Evolutionary conservation across 2,888 invertebrate species (phyloP), one percentile per base, ranked within the genome.

Genomic region (Cataglyphis rosenhaueri): DNA sequence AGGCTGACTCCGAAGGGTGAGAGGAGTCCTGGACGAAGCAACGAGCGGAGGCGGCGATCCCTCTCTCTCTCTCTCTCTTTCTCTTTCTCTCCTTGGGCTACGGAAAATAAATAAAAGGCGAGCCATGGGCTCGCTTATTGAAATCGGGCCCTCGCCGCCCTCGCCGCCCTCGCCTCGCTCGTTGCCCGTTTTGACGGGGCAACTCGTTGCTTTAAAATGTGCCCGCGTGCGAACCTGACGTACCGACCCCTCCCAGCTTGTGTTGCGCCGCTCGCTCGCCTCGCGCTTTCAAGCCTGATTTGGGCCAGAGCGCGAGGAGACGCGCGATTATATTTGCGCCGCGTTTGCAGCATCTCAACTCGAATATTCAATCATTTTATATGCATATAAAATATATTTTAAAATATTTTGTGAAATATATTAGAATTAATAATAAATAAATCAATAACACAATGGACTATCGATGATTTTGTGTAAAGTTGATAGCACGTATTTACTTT

Each of bases 101-200:
- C 81, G 82, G 83, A 86, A 85, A 86, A 90, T 86, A 84, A 90
- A 87, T 84, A 85, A 90, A 86, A 88, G 85, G 74, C 64, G 62
- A 65, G 81, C 83, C 71, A 73, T 44, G 64, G 84, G 59, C 35
- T 79, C 82, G 91, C 86, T 92, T 92, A 93, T 93, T 93, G 93
- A 93, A 93, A 93, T 92, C 92, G 90, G 48, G n/a, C n/a, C n/a
- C n/a, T n/a, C n/a, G n/a, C n/a, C n/a, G 89, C 92, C 90, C 90
- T 89, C 89, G 88, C 73, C 73, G 81, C 75, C 89, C 91, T 82
- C 82, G 35, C 78, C 57, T 86, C 88, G 91, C 92, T 93, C 88
- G 93, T 93, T 93, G 92, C 90, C 85, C 86, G 83, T 90, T 92
- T 92, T 92, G 93, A 93, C 91, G 92, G 88, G 89, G 87, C 90